These are phyloP conservation scores for Branchipolynoe longqiensis DNA, from an alignment of 2,888 invertebrate species.

Conservation along the genomic window DNA sequence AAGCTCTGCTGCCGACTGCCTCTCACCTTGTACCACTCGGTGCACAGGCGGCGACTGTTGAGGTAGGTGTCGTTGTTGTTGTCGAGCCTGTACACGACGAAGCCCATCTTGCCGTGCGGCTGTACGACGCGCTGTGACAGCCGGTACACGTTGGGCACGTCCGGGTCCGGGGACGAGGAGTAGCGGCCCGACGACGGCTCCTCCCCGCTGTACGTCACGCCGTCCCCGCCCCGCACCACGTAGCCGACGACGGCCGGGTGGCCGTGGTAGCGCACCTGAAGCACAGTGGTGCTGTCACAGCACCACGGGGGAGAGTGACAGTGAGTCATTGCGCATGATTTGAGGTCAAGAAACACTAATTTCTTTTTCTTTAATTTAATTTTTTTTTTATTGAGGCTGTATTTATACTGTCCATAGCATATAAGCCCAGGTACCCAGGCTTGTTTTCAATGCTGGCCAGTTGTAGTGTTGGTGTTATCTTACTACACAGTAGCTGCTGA, in stretches of 20 bases:
- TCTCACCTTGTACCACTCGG: slow-evolving; percentile 37
- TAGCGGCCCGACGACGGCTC: slow-evolving; percentile 29
- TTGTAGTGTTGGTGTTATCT: too few species aligned
- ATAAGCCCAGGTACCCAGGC: too few species aligned
- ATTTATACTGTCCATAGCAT: too few species aligned
- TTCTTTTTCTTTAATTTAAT: too few species aligned
- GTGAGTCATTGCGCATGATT: too few species aligned
- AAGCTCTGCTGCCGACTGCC: too few species aligned
- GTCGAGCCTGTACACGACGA: slow-evolving; percentile 36
- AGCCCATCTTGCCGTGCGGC: neutral
- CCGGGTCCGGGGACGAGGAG: neutral
- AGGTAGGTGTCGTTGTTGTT: slow-evolving; percentile 19
- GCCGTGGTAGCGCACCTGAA: slow-evolving; percentile 33
- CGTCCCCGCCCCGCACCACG: neutral
- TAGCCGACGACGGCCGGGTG: slow-evolving; percentile 8
- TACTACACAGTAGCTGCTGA: too few species aligned
- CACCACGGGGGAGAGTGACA: too few species aligned
- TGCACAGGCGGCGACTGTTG: slow-evolving; percentile 16
- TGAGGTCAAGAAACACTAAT: too few species aligned
- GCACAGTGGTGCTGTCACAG: neutral
- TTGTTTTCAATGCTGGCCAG: too few species aligned
- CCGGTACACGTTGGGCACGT: slow-evolving; percentile 4
- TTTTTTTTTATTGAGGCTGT: too few species aligned
- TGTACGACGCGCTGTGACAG: slow-evolving; percentile 16
- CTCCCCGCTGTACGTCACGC: neutral